These are phyloP conservation scores for Cyrtodaria siliqua DNA, from an alignment of 2,888 invertebrate species.

Conservation along the genomic window DNA sequence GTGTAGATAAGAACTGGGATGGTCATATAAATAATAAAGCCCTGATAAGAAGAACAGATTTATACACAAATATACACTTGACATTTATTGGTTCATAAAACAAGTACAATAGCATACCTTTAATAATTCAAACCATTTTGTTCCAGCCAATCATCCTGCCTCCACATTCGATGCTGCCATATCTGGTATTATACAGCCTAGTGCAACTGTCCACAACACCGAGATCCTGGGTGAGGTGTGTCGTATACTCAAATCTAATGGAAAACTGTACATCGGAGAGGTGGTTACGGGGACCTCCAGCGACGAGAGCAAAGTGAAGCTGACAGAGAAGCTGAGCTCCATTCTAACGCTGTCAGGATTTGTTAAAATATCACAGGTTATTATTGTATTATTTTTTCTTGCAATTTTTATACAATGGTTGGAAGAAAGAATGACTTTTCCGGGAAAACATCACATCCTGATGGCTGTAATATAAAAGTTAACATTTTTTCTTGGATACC, in stretches of 20 bases:
- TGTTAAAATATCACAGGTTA: conserved; percentile 78
- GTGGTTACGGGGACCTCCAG: conserved; percentile 51
- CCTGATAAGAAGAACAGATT: too few species aligned
- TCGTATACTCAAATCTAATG: conserved; percentile 78
- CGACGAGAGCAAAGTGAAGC: conserved; percentile 61
- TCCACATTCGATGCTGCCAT: conserved; percentile 80
- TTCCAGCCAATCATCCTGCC: conserved; percentile 76
- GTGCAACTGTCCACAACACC: conserved; percentile 64
- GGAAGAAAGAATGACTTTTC: too few species aligned
- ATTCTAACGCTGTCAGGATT: conserved; percentile 81
- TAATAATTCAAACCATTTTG: too few species aligned
- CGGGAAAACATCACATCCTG: too few species aligned
- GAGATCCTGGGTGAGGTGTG: conserved; percentile 79
- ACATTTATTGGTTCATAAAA: too few species aligned
- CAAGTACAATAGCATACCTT: too few species aligned
- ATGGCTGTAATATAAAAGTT: too few species aligned
- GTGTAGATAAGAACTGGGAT: too few species aligned
- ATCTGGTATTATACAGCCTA: conserved; percentile 77
- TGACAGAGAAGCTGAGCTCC: conserved; percentile 74
- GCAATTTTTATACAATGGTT: too few species aligned
- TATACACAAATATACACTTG: too few species aligned
- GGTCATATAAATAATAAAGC: too few species aligned
- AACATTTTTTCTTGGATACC: too few species aligned
- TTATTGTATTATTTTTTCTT: background rate
- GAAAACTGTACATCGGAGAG: conserved; percentile 75